Evolutionary conservation across 1,140 invertebrate genomes (phyloP).

Genomic region (Drosophila melanica): DNA sequence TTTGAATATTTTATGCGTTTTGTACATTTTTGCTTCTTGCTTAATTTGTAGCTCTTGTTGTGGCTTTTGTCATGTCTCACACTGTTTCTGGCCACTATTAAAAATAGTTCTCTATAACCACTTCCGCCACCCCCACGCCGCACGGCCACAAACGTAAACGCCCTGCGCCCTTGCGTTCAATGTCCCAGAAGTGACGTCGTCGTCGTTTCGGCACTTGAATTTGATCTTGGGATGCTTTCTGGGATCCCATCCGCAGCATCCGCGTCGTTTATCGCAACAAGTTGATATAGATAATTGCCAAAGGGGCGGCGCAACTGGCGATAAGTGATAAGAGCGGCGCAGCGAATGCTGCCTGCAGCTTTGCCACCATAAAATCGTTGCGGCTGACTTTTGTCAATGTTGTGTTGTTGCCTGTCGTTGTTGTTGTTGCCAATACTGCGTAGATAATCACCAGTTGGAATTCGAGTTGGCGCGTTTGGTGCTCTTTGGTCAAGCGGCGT

Average conservation of each 20-base stretch:
- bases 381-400: constrained; percentile 2
- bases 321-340: constrained; percentile 49
- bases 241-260: constrained; percentile 34
- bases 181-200: constrained; percentile 19
- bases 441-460: constrained; percentile 36
- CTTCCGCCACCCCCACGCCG: constrained; percentile 51
- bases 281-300: constrained; percentile 49
- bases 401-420: constrained; percentile 5
- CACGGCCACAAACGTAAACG: constrained; percentile 3
- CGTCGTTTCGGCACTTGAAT: constrained; percentile 11
- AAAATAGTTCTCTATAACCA: constrained; percentile 53
- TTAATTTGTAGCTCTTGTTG: constrained; percentile 31
- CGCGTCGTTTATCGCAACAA: constrained; percentile 51
- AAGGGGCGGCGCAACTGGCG: constrained; percentile 24
- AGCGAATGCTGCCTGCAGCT: constrained; percentile 32
- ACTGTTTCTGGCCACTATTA: constrained; percentile 25
- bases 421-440: constrained; percentile 23
- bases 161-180: constrained; percentile 24
- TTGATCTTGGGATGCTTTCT: constrained; percentile 4
- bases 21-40: constrained; percentile 67
- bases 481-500: constrained; percentile 21
- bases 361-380: constrained; percentile 30
- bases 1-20: constrained; percentile 74
- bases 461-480: constrained; percentile 32
- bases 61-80: constrained; percentile 31